These are phyloP conservation scores for Thamnophis sirtalis DNA, from an alignment of 2,113 vertebrate genomes.

Conservation along the genomic window DNA sequence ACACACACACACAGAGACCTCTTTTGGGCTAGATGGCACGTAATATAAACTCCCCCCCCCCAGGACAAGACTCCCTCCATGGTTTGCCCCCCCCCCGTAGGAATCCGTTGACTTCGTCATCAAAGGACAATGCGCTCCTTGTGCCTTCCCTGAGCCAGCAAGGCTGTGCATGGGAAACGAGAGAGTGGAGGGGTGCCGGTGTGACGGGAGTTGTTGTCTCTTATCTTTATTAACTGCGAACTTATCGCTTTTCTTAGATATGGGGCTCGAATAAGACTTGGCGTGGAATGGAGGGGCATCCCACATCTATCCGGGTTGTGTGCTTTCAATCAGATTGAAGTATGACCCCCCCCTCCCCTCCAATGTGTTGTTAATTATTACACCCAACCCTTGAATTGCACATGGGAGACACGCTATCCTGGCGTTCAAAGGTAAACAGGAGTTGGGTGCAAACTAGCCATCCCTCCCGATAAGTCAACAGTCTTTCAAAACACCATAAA, in stretches of 20 bases:
- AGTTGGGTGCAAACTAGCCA: constrained; percentile 58
- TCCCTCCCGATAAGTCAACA: constrained; percentile 57
- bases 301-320: constrained; percentile 63
- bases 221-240: constrained; percentile 83
- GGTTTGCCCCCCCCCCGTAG: rapidly evolving
- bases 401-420: constrained; percentile 57
- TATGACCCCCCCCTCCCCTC: constrained; percentile 46
- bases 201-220: constrained; percentile 48
- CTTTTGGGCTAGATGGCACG: neutral
- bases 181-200: constrained; percentile 1
- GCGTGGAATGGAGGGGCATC: constrained; percentile 44
- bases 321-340: constrained; percentile 57
- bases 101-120: neutral
- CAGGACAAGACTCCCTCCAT: neutral
- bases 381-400: constrained; percentile 42
- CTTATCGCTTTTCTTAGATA: constrained; percentile 72
- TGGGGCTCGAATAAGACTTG: constrained; percentile 52
- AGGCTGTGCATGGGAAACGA: constrained; percentile 42
- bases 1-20: neutral
- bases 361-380: constrained; percentile 56
- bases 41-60: neutral
- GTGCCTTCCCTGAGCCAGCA: constrained; percentile 12
- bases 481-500: constrained; percentile 70
- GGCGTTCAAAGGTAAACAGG: constrained; percentile 72
- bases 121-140: neutral